Evolutionary conservation across 1,140 invertebrate species (phyloP).

Genomic region (Orussus abietinus): DNA sequence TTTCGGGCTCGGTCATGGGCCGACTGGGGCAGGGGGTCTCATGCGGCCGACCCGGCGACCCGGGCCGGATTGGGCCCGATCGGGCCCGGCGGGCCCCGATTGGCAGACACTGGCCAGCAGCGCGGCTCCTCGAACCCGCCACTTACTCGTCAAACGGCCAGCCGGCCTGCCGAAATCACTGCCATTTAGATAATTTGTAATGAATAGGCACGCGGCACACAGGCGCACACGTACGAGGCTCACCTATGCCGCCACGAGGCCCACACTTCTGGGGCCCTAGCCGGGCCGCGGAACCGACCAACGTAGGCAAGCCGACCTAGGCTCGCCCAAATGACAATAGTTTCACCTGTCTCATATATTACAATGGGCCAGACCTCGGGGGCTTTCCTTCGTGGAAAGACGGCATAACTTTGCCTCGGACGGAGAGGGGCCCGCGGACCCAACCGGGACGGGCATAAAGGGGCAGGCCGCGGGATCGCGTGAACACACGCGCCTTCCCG

Average conservation of each 20-base stretch:
- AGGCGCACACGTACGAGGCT: not conserved
- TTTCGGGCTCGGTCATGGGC: constrained; percentile 52
- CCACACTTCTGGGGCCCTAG: too few species aligned
- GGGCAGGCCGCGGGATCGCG: constrained; percentile 8
- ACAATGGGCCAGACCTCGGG: not conserved
- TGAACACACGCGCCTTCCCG: constrained; percentile 15
- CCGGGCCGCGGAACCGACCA: too few species aligned
- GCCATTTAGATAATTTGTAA: constrained; percentile 57
- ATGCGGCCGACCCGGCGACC: not conserved
- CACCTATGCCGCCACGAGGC: too few species aligned
- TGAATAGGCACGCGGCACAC: constrained; percentile 47
- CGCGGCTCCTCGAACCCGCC: constrained; percentile 44
- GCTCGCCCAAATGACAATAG: constrained; percentile 27
- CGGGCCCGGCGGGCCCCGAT: not conserved
- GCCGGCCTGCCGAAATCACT: constrained; percentile 53
- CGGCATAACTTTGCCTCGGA: not conserved
- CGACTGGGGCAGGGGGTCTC: too few species aligned
- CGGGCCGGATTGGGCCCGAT: not conserved
- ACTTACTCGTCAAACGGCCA: constrained; percentile 55
- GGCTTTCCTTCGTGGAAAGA: not conserved
- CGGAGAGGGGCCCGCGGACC: not conserved
- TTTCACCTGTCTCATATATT: constrained; percentile 19
- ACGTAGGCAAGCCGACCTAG: too few species aligned
- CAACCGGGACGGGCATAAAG: not conserved
- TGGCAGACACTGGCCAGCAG: constrained; percentile 38